Evolutionary conservation across 2,888 invertebrate species (phyloP).

Genomic region (Mesodorylaimus sp.): DNA sequence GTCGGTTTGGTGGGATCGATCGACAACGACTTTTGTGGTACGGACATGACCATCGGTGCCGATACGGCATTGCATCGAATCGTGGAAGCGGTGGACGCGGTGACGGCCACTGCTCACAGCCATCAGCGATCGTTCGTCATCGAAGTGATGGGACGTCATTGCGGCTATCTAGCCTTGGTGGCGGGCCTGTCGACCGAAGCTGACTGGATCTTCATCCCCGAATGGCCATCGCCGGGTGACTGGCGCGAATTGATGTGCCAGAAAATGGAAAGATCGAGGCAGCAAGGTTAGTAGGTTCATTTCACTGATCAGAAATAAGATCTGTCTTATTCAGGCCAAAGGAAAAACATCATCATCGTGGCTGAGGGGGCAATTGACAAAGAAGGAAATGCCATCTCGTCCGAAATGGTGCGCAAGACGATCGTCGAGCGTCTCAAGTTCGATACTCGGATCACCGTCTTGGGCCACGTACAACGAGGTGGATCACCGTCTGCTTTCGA

Average conservation of each 20-base stretch:
- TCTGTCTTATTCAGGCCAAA: slow-evolving; percentile 48
- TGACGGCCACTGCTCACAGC: slow-evolving; percentile 84
- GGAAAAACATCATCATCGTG: slow-evolving; percentile 90
- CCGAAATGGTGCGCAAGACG: slow-evolving; percentile 52
- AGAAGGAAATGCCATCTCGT: slow-evolving; percentile 81
- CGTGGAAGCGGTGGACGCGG: slow-evolving; percentile 94
- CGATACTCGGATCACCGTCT: slow-evolving; percentile 87
- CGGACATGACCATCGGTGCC: slow-evolving; percentile 92
- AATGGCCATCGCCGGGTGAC: slow-evolving; percentile 74
- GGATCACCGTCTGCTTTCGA: slow-evolving; percentile 97
- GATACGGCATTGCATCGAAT: slow-evolving; percentile 93
- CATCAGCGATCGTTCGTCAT: slow-evolving; percentile 98
- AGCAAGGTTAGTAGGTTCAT: slow-evolving; percentile 3
- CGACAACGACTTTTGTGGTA: slow-evolving; percentile 98
- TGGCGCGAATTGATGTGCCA: slow-evolving; percentile 81
- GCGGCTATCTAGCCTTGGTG: slow-evolving; percentile 94
- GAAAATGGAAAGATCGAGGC: slow-evolving; percentile 55
- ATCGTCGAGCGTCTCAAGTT: slow-evolving; percentile 75
- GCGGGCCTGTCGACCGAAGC: slow-evolving; percentile 84
- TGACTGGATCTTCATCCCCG: slow-evolving; percentile 93
- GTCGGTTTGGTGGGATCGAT: slow-evolving; percentile 97
- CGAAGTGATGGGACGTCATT: slow-evolving; percentile 99
- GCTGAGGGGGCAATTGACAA: slow-evolving; percentile 94
- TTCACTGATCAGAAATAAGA: too few relatives aligned
- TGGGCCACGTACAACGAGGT: slow-evolving; percentile 96